A percentile compares a stretch with the other conserved stretches of the same genome.
These are phyloP conservation scores for Thamnaconus septentrionalis DNA, from an alignment of 2,113 vertebrate species.

Conservation along the genomic window DNA sequence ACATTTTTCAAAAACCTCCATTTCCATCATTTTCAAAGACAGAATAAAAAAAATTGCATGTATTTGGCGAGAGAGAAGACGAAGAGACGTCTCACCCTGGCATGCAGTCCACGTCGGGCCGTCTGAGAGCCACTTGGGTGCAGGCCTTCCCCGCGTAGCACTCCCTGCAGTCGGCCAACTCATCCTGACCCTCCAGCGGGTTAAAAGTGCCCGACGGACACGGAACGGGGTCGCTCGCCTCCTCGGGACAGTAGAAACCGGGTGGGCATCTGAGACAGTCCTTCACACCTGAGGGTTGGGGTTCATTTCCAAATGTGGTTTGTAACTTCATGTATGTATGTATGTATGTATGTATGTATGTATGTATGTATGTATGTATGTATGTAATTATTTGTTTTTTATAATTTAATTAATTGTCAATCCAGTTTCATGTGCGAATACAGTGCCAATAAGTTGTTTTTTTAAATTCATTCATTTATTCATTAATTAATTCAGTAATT, in stretches of 20 bases:
- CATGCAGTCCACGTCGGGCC: slow-evolving; percentile 80
- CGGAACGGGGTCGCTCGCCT: slow-evolving; percentile 71
- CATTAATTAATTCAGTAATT: no score
- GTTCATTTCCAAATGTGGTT: neutral
- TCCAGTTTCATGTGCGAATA: no score
- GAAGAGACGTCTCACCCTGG: slow-evolving; percentile 74
- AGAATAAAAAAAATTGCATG: neutral
- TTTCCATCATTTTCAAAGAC: neutral
- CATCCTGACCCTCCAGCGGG: slow-evolving; percentile 82
- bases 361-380: no score
- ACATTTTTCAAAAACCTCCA: neutral
- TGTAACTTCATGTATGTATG: neutral
- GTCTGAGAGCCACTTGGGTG: slow-evolving; percentile 78
- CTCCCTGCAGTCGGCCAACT: slow-evolving; percentile 75
- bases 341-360: no score
- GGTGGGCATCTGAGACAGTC: slow-evolving; percentile 81
- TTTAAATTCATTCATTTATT: no score
- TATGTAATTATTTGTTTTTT: slow-evolving; percentile 5
- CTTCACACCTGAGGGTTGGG: slow-evolving; percentile 66
- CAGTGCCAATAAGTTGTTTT: slow-evolving; percentile 1
- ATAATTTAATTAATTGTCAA: neutral
- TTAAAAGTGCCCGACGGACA: slow-evolving; percentile 81
- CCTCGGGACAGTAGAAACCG: slow-evolving; percentile 83
- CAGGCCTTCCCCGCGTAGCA: slow-evolving; percentile 84
- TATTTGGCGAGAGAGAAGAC: neutral